Evolutionary conservation across 35 echinoderm and acorn worm genomes (phyloP).

Genomic region (Strongylocentrotus purpuratus): DNA sequence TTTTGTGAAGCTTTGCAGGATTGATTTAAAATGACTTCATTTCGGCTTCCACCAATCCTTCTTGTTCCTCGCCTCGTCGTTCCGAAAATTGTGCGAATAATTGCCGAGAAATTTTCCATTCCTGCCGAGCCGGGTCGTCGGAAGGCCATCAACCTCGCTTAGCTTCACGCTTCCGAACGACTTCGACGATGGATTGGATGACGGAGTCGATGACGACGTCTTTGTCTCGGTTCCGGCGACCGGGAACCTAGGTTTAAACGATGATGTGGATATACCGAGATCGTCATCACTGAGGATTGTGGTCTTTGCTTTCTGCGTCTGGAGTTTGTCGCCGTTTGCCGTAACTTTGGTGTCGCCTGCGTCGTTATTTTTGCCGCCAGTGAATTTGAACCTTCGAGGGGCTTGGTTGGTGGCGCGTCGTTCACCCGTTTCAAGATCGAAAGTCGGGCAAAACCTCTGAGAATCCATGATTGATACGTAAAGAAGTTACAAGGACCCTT

Average conservation of each 20-base stretch:
- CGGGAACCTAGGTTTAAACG: constrained; percentile 45
- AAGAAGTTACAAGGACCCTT: too few relatives aligned
- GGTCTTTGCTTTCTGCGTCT: background rate
- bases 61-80: constrained; percentile 35
- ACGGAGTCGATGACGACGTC: background rate
- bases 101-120: constrained; percentile 46
- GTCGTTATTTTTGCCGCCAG: background rate
- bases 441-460: background rate
- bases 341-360: background rate
- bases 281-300: background rate
- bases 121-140: constrained; percentile 20
- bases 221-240: background rate
- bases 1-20: background rate
- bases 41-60: constrained; percentile 58
- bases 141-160: constrained; percentile 47
- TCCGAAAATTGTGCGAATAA: constrained; percentile 55
- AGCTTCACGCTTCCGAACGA: constrained; percentile 13
- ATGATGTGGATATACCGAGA: background rate
- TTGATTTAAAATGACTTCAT: background rate
- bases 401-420: background rate
- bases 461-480: background rate
- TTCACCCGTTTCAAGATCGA: background rate
- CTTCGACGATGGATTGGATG: background rate
- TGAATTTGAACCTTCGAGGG: background rate
- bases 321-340: background rate